Base-by-base conservation (phyloP, 2,797 vertebrate species). In the Trachops cirrhosus region DNA sequence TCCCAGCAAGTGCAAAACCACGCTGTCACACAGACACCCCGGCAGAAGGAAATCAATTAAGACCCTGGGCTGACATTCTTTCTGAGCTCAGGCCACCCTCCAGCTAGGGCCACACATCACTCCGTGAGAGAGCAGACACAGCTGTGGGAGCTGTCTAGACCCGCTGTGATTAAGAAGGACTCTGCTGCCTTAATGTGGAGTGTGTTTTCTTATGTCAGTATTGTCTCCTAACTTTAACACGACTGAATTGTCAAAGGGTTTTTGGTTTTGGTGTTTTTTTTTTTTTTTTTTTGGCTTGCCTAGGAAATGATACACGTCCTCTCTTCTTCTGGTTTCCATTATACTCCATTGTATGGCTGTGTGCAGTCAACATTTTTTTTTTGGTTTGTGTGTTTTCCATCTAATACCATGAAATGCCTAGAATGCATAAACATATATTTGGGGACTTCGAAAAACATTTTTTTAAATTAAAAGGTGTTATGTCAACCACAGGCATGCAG, bases 131-230 rank as follows among this genome's bases (percentile, higher is more conserved):
- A 93, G 86, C 94, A 96, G 97, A 86, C 95, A 71, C 57, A 87
- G 94, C 92, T 89, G 88, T 67, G 93, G 89, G 96, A 97, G 94
- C 91, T 96, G 97, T 96, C 96, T 93, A 97, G 95, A 74, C 97
- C 93, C 91, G 95, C 97, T 93, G 94, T 94, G 94, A 96, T 86
- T 74, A 90, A 96, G 96, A 93, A 95, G 88, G 64, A 86, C 70
- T 93, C 90, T 34, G 64, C 87, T 62, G 70, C 85, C 75, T 94
- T 86, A 92, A 77, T 12, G 29, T 10, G 3, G 18, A 90, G 41
- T 86, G 24, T 91, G 84, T 96, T 96, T 96, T 93, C 93, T 87
- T 89, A 89, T 94, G 96, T 94, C 96, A 97, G 71, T 67, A 87
- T 93, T 91, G 89, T 82, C 97, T 95, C 73, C 71, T 95, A 74